Evolutionary conservation across 35 echinoderm and acorn worm genomes (phyloP), one percentile per base, ranked within the genome.

Genomic region (Stichopus chloronotus): DNA sequence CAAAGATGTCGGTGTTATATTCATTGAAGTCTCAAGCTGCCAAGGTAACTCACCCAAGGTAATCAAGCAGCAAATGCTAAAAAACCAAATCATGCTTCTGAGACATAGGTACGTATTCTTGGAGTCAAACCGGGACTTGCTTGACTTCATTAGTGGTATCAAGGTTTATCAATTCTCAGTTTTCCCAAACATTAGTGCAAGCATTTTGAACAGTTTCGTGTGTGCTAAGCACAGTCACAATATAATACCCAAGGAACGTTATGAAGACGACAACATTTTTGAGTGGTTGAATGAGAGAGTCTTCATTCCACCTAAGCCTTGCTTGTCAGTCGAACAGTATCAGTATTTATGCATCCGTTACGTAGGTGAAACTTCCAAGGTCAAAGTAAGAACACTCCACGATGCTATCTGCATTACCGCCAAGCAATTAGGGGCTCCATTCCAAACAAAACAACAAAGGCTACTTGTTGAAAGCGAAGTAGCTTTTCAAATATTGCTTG

Each of bases 11-110:
- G 80, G 80, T 11, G 12, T 83, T 56, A 55, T 83, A 17, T 83
- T 83, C 80, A 83, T 83, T 17, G 13, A 83, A 83, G 80, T 83
- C 55, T 83, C 80, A 12, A 83, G 30, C 55, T 83, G 52, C 52
- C 53, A 9, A 20, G 80, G 80, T 12, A 83, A 83, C 16, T 56
- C 52, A n/a, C 43, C 9, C 17, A 83, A 83, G 20, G 53, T 55
- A 13, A 57, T 57, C 56, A 83, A 83, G 55, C 80, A 83, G 55
- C 80, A 55, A 55, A 12, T 83, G 12, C 80, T 56, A 83, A 83
- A 16, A 53, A 83, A 20, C 13, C 11, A 53, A 54, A 11, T 7
- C 52, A 53, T 7, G 13, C 80, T 83, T 57, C 9, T 83, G 52
- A 83, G 55, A 83, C 17, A 83, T 57, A 83, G 55, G 80, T 55